phyloP scores from a whole-genome alignment of 2,113 vertebrate genomes.

The Xiphophorus couchianus region DNA sequence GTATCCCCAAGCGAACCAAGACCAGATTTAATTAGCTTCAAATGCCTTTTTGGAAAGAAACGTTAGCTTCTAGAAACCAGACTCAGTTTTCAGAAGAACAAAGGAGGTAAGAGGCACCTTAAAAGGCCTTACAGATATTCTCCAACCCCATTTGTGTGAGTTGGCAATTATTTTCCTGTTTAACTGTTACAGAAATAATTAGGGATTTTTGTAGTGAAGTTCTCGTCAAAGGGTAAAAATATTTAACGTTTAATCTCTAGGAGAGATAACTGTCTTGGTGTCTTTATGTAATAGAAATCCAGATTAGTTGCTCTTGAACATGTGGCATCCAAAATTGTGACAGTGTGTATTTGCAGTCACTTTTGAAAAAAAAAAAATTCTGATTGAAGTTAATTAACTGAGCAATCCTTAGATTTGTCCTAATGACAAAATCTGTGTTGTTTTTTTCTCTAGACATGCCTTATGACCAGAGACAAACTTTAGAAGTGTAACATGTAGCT shows the following conservation, averaged over 20 bases:
- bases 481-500: too few relatives aligned
- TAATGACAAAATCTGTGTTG: too few relatives aligned
- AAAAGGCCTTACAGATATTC: neutral
- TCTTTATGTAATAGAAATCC: too few relatives aligned
- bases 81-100: slow-evolving; percentile 2
- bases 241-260: neutral
- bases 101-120: neutral
- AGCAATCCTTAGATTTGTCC: too few relatives aligned
- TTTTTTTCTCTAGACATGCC: too few relatives aligned
- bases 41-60: slow-evolving; percentile 23
- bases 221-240: neutral
- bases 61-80: slow-evolving; percentile 1
- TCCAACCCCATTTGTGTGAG: neutral
- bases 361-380: too few relatives aligned
- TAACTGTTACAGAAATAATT: neutral
- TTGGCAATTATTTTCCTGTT: neutral
- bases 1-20: slow-evolving; percentile 17
- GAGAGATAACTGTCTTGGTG: too few relatives aligned
- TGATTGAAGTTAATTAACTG: too few relatives aligned
- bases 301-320: neutral
- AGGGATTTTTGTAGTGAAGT: too few relatives aligned
- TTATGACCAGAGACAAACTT: too few relatives aligned
- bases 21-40: slow-evolving; percentile 53
- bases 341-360: too few relatives aligned
- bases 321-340: too few relatives aligned